phyloP scores from a whole-genome alignment of 2,113 vertebrate genomes.

The Harpagus bidentatus region DNA sequence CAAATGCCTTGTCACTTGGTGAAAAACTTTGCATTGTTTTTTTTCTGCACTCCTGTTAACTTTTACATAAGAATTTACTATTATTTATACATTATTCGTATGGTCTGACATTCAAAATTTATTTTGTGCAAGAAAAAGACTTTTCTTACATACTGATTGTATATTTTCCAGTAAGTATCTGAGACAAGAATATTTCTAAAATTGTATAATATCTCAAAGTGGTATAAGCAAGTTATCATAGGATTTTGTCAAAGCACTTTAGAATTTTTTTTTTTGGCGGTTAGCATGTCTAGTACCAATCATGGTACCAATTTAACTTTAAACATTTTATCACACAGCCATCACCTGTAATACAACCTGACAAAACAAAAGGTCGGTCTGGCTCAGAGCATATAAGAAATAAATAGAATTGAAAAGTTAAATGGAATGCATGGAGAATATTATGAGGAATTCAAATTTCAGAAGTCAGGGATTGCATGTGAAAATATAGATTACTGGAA shows the following conservation, averaged over 20 bases:
- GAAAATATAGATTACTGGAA: background rate
- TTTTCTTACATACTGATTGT: background rate
- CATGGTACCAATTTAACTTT: background rate
- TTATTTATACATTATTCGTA: background rate
- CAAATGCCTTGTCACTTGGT: background rate
- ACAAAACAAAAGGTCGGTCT: conserved; percentile 47
- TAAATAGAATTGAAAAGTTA: background rate
- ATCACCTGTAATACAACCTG: background rate
- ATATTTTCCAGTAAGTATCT: background rate
- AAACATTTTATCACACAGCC: background rate
- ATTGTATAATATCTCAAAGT: background rate
- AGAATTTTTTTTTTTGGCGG: background rate
- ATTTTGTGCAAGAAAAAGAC: background rate
- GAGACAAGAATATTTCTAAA: background rate
- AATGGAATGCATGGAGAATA: background rate
- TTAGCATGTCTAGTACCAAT: background rate
- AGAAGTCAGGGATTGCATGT: background rate
- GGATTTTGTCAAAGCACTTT: background rate
- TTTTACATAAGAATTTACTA: background rate
- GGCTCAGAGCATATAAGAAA: background rate
- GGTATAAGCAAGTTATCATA: background rate
- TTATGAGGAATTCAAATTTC: background rate
- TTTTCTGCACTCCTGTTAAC: background rate
- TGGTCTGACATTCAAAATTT: background rate
- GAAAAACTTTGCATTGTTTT: background rate